Evolutionary conservation across 2,888 invertebrate genomes (phyloP).

Genomic region (Silvanus unidentatus): DNA sequence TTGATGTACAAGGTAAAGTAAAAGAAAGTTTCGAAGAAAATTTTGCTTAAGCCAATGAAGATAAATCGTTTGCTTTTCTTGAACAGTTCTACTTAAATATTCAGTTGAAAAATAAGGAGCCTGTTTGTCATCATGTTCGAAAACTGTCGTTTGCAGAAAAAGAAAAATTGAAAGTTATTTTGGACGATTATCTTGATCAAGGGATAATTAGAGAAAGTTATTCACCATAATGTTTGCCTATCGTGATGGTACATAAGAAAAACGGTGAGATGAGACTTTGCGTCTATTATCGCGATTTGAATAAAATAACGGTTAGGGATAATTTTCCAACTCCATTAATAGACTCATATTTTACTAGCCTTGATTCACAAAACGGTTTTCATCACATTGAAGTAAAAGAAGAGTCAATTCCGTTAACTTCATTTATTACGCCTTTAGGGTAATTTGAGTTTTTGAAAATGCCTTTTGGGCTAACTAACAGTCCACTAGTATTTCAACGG

Average conservation of each 20-base stretch:
- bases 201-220: background rate
- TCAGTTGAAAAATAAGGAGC: background rate
- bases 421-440: constrained; percentile 29
- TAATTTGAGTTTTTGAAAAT: constrained; percentile 30
- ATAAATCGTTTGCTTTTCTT: too few relatives aligned
- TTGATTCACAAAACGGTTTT: constrained; percentile 33
- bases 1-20: too few relatives aligned
- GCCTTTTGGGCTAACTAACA: constrained; percentile 30
- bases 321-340: constrained; percentile 1
- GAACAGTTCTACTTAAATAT: too few relatives aligned
- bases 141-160: background rate
- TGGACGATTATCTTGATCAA: background rate
- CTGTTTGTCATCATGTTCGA: background rate
- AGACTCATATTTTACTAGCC: constrained; percentile 19
- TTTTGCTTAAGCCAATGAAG: too few relatives aligned
- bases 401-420: constrained; percentile 26
- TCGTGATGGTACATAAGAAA: background rate
- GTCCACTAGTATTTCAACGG: constrained; percentile 21
- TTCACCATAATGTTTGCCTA: background rate
- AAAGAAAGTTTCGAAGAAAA: too few relatives aligned
- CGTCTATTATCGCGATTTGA: background rate
- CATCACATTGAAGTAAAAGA: constrained; percentile 27
- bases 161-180: background rate
- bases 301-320: background rate
- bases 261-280: background rate